These are phyloP conservation scores for Drosophila yooni DNA, from an alignment of 2,888 invertebrate species.

Conservation along the genomic window DNA sequence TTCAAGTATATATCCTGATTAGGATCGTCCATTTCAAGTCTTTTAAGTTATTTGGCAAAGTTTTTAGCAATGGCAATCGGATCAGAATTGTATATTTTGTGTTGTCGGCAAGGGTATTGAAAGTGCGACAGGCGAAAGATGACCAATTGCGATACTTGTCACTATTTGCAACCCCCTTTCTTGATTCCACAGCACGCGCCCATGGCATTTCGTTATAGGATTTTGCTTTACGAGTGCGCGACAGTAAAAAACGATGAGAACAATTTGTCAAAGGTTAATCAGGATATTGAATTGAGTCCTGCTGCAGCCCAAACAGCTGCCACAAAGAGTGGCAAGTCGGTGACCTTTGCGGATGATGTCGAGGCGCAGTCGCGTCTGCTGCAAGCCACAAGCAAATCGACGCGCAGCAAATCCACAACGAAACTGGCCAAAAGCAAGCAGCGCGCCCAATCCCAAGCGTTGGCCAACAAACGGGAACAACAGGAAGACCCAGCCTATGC, in stretches of 20 bases:
- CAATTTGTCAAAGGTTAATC: conserved; percentile 65
- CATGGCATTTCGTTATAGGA: conserved; percentile 88
- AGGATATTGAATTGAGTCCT: conserved; percentile 53
- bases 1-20: neutral
- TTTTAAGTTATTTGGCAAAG: neutral
- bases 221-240: conserved; percentile 83
- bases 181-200: conserved; percentile 86
- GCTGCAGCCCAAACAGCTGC: conserved; percentile 13
- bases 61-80: neutral
- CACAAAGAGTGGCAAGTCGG: conserved; percentile 58
- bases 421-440: conserved; percentile 58
- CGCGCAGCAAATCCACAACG: conserved; percentile 38
- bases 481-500: conserved; percentile 53
- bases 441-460: neutral
- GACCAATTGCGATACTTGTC: neutral
- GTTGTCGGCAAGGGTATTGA: neutral
- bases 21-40: neutral
- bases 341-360: conserved; percentile 70
- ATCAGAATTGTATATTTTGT: neutral
- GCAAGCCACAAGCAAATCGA: conserved; percentile 40
- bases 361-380: conserved; percentile 22
- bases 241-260: conserved; percentile 59
- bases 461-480: conserved; percentile 53
- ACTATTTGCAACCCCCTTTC: conserved; percentile 7
- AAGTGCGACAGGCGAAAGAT: neutral